Conservation (phyloP, 2,113 vertebrate genomes). For the Rhipidura dahli region DNA sequence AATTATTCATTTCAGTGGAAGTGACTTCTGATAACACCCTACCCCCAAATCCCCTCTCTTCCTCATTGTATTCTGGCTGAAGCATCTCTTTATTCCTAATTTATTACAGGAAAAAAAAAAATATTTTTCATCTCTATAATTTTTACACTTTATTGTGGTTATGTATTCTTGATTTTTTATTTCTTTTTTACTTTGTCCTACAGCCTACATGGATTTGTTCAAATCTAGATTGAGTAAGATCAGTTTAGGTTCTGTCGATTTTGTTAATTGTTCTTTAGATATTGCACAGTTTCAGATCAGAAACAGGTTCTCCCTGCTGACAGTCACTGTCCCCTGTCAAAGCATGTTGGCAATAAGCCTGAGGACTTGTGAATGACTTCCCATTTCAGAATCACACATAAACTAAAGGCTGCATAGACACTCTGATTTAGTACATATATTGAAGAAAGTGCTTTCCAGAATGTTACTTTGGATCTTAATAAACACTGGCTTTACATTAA, state of each 20-base stretch:
- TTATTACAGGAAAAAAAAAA: neutral
- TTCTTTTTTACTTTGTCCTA: neutral
- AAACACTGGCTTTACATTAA: neutral
- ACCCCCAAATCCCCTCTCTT: neutral
- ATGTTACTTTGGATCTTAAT: neutral
- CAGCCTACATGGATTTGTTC: neutral
- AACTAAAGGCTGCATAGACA: neutral
- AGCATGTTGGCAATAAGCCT: neutral
- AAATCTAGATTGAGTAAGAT: neutral
- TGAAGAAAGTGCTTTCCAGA: neutral
- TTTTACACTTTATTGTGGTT: neutral
- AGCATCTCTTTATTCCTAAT: neutral
- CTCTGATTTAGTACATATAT: neutral
- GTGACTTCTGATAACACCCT: neutral
- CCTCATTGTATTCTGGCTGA: neutral
- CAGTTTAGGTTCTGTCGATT: neutral
- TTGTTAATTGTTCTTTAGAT: neutral
- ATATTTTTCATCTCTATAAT: neutral
- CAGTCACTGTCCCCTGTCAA: neutral
- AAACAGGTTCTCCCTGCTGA: neutral
- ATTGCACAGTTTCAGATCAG: neutral
- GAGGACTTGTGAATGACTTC: neutral
- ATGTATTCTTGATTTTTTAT: too few species aligned
- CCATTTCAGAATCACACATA: neutral
- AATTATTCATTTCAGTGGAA: neutral